Percentiles rank a stretch among this genome's conserved stretches.
phyloP scores from a whole-genome alignment of 2,113 vertebrate genomes.

The Sorex araneus region DNA sequence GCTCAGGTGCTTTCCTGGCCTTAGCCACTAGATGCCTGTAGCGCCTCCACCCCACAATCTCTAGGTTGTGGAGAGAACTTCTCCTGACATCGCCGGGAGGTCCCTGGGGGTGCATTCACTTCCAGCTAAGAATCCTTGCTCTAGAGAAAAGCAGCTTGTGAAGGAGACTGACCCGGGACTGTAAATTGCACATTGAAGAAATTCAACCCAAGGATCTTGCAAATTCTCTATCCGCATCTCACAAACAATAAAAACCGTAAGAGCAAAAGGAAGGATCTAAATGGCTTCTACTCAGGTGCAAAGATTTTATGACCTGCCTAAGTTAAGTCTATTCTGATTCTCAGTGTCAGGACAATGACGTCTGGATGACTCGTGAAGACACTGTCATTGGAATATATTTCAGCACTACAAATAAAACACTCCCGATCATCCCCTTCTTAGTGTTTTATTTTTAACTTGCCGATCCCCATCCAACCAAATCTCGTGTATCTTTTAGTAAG shows the following conservation, averaged over 20 bases:
- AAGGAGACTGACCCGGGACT: not conserved
- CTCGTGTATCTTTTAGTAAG: not conserved
- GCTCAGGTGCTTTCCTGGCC: not conserved
- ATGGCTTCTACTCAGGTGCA: not conserved
- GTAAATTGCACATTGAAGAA: not conserved
- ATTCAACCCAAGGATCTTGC: not conserved
- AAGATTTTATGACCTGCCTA: not conserved
- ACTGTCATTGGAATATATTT: not conserved
- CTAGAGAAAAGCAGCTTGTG: not conserved
- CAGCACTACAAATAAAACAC: too few relatives aligned
- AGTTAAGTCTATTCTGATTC: not conserved
- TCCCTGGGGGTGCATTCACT: not conserved
- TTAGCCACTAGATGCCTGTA: not conserved
- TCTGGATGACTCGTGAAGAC: too few relatives aligned
- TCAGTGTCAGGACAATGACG: not conserved
- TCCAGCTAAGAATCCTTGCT: not conserved
- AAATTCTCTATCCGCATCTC: not conserved
- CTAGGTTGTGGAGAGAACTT: not conserved
- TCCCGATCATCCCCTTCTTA: not conserved
- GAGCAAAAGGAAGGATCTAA: not conserved
- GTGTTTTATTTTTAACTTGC: not conserved
- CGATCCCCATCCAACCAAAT: not conserved
- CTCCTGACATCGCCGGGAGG: not conserved
- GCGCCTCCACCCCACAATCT: not conserved
- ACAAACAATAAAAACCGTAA: not conserved